Conservation (phyloP, 2,888 invertebrate genomes). For the Eupithecia exiguata region DNA sequence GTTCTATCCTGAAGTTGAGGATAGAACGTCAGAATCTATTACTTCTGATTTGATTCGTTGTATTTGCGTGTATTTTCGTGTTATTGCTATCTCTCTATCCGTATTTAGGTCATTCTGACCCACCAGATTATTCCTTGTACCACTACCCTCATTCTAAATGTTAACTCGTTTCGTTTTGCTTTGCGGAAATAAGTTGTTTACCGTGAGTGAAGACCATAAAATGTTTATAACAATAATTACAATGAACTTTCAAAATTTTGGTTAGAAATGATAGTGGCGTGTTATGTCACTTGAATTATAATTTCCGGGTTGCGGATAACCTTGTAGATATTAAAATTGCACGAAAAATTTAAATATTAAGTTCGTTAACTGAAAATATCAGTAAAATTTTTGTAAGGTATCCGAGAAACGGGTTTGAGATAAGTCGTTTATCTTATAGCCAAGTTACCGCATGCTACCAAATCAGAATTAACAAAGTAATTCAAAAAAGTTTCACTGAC, state of each 20-base stretch:
- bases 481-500: neutral
- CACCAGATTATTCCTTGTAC: constrained; percentile 11
- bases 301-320: constrained; percentile 1
- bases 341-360: neutral
- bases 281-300: neutral
- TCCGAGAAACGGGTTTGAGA: neutral
- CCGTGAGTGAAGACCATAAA: constrained; percentile 23
- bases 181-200: constrained; percentile 22
- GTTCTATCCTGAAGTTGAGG: too few relatives aligned
- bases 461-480: neutral
- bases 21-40: too few relatives aligned
- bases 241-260: constrained; percentile 21
- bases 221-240: constrained; percentile 22
- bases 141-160: constrained; percentile 22
- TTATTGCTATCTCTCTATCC: constrained; percentile 9
- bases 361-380: neutral
- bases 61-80: constrained; percentile 1
- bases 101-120: constrained; percentile 6
- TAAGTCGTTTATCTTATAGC: neutral
- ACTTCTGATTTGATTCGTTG: constrained; percentile 7
- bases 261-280: neutral
- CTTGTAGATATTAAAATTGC: neutral
- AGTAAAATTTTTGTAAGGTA: neutral
- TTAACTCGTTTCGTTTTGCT: constrained; percentile 17
- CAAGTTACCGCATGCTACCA: neutral